Evolutionary conservation across 2,113 vertebrate species (phyloP), one percentile per base, ranked within the genome.

Genomic region (Abramis brama): DNA sequence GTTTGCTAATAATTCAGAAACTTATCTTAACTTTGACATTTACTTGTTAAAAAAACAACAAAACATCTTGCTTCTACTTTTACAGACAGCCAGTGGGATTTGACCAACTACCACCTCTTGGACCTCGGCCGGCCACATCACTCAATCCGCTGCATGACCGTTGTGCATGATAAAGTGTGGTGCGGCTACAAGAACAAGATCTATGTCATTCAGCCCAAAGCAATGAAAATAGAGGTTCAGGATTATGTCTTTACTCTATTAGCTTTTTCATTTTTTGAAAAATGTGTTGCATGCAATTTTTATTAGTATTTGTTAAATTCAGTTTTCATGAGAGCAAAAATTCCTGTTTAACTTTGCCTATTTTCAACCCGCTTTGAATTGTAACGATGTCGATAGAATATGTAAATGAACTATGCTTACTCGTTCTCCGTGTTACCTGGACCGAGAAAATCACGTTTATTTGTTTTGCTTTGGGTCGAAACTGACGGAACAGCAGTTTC

Each of bases 171-270:
- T 89, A 96, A 97, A 21, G 97, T 99, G 79, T 99, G 98, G 98
- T 99, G 98, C 1, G 98, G 98, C 86, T 99, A 99, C 91, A 97
- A 97, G 94, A 99, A 99, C 93, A 99, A 98, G 93, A 97, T 99
- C 91, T 98, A 99, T 2, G 95, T 99, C 86, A 96, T 99, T 92
- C 97, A 99, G 90, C 98, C 98, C 13, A 99, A 97, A 93, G 98
- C 97, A 0, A 99, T 99, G 98, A 97, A 97, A 93, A 98, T 99
- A 33, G 98, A 99, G 97, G 98, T 95, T 89, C 79, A 92, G 71
- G 1, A 47, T 57, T 3, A 52, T 76, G 25, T 77, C 15, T 21
- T 33, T 27, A 21, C 33, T 70, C 30, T 70, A 5, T 70, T 70
- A 4, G 30, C 33, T 33, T 23, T 39, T n/a, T n/a, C n/a, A n/a